A percentile compares a stretch with the other conserved stretches of the same genome.
phyloP scores from a whole-genome alignment of 1,140 invertebrate species.

The Brachionus sp. region DNA sequence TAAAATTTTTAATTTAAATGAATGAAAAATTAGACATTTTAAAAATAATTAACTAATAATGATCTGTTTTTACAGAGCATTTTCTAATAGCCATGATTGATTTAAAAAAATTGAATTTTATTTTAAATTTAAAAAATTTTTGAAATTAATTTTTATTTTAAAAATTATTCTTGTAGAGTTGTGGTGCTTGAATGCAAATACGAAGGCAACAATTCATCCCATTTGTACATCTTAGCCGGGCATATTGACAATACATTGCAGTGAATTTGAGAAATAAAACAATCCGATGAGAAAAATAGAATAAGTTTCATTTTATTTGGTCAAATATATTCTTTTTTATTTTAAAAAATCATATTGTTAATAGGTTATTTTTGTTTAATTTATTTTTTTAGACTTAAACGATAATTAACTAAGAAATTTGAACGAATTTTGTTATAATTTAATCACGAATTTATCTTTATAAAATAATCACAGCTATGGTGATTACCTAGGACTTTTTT shows the following conservation, averaged over 20 bases:
- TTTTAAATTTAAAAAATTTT: no score
- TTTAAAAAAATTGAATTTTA: no score
- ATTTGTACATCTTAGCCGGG: conserved; percentile 35
- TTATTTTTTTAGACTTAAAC: conserved; percentile 6
- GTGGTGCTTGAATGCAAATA: conserved; percentile 38
- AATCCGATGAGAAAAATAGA: neutral
- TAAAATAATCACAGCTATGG: neutral
- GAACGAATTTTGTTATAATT: neutral
- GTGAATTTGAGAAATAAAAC: neutral
- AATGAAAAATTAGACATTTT: neutral
- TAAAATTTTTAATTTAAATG: no score
- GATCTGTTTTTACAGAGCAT: no score
- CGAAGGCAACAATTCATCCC: conserved; percentile 29
- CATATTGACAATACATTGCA: conserved; percentile 45
- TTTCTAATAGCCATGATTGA: no score
- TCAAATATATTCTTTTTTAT: neutral
- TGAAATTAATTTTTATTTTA: no score
- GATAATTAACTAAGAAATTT: neutral
- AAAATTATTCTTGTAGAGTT: neutral
- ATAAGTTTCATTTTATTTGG: neutral
- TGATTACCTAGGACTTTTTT: neutral
- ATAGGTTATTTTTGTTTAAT: conserved; percentile 10
- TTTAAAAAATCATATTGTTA: neutral
- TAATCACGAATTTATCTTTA: neutral
- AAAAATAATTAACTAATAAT: neutral